A percentile compares a stretch with the other conserved stretches of the same genome.
These are phyloP conservation scores for Drosophila teissieri DNA, from an alignment of 1,140 invertebrate species.

Conservation along the genomic window DNA sequence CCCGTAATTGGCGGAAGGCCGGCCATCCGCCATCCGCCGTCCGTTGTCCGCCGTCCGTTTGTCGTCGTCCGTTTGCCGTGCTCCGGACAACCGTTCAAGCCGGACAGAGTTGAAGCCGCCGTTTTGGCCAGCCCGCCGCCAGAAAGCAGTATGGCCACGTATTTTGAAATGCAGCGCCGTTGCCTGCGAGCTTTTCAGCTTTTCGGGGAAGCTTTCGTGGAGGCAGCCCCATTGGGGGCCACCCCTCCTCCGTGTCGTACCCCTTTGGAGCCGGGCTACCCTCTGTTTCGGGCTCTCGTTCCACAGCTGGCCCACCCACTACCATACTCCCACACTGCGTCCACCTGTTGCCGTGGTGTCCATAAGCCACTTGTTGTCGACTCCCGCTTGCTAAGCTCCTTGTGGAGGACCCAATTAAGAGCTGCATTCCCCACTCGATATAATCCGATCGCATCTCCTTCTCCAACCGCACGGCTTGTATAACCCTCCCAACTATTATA, in stretches of 20 bases:
- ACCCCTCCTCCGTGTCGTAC: neutral
- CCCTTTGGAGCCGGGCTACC: neutral
- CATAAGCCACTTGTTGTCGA: constrained; percentile 4
- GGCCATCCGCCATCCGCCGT: neutral
- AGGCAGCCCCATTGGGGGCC: neutral
- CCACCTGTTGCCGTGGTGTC: neutral
- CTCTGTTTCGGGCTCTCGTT: neutral
- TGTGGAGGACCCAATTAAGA: neutral
- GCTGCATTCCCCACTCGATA: neutral
- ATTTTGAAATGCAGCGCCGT: constrained; percentile 60
- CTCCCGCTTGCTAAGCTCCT: neutral
- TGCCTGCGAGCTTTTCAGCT: constrained; percentile 35
- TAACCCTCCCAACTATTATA: neutral
- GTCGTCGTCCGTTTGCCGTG: neutral
- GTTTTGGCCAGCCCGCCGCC: constrained; percentile 10
- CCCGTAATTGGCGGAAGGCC: constrained; percentile 1
- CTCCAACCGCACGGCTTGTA: too few species aligned
- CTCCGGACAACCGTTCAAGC: constrained; percentile 7
- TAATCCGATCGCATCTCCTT: neutral
- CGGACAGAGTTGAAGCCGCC: neutral
- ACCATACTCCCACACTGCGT: neutral
- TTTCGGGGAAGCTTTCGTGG: constrained; percentile 21
- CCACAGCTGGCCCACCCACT: neutral
- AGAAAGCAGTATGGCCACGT: constrained; percentile 25
- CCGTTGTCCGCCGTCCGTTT: neutral